A percentile compares a stretch with the other conserved stretches of the same genome.
Conservation (phyloP, 1,140 invertebrate genomes). For the Drosophila tsacasi region DNA sequence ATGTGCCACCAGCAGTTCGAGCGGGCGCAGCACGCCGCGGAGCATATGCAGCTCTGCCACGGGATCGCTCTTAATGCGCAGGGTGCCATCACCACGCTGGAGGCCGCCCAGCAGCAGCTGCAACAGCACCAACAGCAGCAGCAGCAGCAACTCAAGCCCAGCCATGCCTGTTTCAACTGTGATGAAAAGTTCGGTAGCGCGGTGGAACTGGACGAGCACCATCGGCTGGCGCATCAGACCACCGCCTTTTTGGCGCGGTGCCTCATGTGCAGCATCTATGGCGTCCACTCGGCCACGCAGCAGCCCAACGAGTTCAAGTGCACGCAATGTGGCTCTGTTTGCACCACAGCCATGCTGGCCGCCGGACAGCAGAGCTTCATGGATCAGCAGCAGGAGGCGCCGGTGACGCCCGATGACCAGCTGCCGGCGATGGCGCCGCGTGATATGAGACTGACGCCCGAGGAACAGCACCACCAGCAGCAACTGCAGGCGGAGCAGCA, state of each 20-base stretch:
- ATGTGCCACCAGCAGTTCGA: constrained; percentile 82
- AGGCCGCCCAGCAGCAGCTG: constrained; percentile 56
- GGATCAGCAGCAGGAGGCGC: constrained; percentile 75
- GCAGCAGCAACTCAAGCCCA: constrained; percentile 63
- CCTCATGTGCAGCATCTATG: constrained; percentile 75
- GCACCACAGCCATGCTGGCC: constrained; percentile 70
- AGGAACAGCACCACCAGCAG: constrained; percentile 76
- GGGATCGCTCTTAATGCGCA: constrained; percentile 64
- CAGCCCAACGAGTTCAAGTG: constrained; percentile 83
- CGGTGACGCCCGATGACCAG: constrained; percentile 75
- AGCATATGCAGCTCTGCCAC: constrained; percentile 82
- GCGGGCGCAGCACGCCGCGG: constrained; percentile 66
- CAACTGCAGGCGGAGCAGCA: constrained; percentile 52
- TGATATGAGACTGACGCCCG: constrained; percentile 83
- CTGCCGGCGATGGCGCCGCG: constrained; percentile 78
- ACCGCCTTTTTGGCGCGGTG: constrained; percentile 78
- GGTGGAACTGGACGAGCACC: constrained; percentile 77
- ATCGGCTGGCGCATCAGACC: constrained; percentile 76
- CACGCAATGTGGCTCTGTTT: constrained; percentile 74
- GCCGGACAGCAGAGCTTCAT: constrained; percentile 76
- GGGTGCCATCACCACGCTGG: constrained; percentile 62
- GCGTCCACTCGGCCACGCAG: constrained; percentile 73
- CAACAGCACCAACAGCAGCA: constrained; percentile 64
- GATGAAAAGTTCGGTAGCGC: constrained; percentile 79
- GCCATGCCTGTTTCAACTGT: constrained; percentile 76